Evolutionary conservation across 2,797 vertebrate genomes (phyloP), one percentile per base, ranked within the genome.

Genomic region (Choloepus didactylus): DNA sequence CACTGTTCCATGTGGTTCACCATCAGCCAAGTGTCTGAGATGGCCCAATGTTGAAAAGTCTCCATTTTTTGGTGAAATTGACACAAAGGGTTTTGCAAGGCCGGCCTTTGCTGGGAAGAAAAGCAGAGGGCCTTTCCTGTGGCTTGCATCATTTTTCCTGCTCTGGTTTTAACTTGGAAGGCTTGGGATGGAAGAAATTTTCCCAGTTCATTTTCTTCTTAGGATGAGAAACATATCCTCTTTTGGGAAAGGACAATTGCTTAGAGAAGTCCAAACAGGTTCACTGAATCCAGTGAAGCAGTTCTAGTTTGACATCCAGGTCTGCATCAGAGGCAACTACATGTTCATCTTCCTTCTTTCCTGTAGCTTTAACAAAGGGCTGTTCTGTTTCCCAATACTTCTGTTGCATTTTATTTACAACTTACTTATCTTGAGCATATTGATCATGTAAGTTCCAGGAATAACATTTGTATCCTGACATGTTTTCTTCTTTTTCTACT

Each of bases 141-240:
- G 9, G 99, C 99, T 98, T 99, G 99, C 99, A 99, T 99, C 98
- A 99, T 99, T 98, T 99, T 99, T 73, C 99, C 99, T 19, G 99
- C 99, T 96, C 99, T 98, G 60, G 99, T 99, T 98, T 99, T 99
- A 98, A 99, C 99, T 98, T 99, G 99, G 86, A 99, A 99, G 87
- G 99, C 99, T 98, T 99, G 99, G 5, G 99, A 98, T 96, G 99
- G 99, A 96, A 99, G 99, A 98, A 99, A 99, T 35, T 59, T 99
- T 11, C 99, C 99, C 98, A 99, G 96, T 98, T 99, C 99, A 56
- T 99, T 99, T 99, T 99, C 35, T 35, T 35, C 99, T 97, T 99
- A 99, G 95, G 99, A 99, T 81, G 99, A 98, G 98, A 99, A 97
- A 97, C 99, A 99, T 98, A 99, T 99, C 97, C 99, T 99, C 97